Conservation (phyloP, 2,113 vertebrate species). For the human region GRCh38 chr11:69433501-69434000, state of each 20-base stretch:
- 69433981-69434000: not conserved
- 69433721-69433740: slow-evolving; percentile 62
- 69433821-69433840: not conserved
- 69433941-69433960: not conserved
- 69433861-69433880: not conserved
- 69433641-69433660: slow-evolving; percentile 52
- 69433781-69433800: not conserved
- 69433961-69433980: not conserved
- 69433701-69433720: not conserved
- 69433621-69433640: not conserved
- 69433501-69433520: fast-evolving
- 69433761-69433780: slow-evolving; percentile 68
- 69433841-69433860: not conserved
- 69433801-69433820: not conserved
- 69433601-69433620: not conserved
- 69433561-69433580: not conserved
- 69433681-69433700: not conserved
- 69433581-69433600: not conserved
- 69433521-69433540: not conserved
- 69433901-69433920: fast-evolving
- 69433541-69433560: fast-evolving
- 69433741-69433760: slow-evolving; percentile 43
- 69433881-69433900: fast-evolving
- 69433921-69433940: not conserved
- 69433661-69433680: slow-evolving; percentile 49